phyloP scores from a whole-genome alignment of 2,113 vertebrate species.

The Lamprotornis superbus region DNA sequence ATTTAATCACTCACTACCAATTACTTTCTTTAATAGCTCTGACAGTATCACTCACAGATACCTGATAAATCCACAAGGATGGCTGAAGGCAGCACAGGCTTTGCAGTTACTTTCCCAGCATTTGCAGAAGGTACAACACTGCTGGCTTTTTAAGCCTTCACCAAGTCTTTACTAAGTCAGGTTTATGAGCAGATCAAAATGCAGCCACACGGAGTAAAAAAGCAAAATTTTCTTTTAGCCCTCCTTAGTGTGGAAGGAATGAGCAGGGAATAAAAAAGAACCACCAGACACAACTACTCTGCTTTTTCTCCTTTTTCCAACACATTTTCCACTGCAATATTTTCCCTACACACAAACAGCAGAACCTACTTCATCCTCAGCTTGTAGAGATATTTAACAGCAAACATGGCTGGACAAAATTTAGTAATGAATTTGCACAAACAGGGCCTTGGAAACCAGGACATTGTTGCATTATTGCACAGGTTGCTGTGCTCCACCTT shows the following conservation, averaged over 20 bases:
- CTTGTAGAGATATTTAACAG: neutral
- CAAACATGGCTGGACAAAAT: neutral
- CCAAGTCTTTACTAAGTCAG: neutral
- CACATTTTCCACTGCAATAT: neutral
- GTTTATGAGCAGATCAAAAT: neutral
- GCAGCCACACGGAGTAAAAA: neutral
- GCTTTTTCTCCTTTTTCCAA: neutral
- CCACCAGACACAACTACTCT: neutral
- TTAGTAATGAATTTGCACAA: neutral
- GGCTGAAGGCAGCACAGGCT: neutral
- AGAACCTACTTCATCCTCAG: neutral
- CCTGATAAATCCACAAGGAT: conserved; percentile 22
- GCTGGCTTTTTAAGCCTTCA: neutral
- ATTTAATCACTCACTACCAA: conserved; percentile 71
- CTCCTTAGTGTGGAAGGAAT: neutral
- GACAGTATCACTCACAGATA: conserved; percentile 51
- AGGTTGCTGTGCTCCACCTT: neutral
- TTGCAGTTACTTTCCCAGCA: neutral
- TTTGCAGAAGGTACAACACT: neutral
- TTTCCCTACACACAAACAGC: neutral
- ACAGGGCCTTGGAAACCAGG: neutral
- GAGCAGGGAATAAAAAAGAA: neutral
- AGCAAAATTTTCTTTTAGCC: neutral
- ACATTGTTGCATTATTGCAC: neutral
- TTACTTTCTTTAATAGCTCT: conserved; percentile 56